Evolutionary conservation across 2,888 invertebrate genomes (phyloP).

Genomic region (Norana najaformis): DNA sequence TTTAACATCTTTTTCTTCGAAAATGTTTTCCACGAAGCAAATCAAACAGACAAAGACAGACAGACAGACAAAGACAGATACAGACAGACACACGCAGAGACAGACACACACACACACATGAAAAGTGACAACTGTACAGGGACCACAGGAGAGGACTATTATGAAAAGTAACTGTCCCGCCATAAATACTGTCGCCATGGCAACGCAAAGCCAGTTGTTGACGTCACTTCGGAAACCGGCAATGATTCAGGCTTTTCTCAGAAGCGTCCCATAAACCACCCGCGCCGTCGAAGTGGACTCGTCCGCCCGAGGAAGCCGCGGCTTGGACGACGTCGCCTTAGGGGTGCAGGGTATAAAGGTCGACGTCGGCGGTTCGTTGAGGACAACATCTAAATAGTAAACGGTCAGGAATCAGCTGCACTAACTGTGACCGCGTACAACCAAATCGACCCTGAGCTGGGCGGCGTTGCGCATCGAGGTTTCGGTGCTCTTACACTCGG

Average conservation of each 20-base stretch:
- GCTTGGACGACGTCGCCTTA: background rate
- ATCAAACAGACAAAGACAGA: background rate
- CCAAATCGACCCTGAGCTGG: background rate
- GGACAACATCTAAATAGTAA: background rate
- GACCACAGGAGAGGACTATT: background rate
- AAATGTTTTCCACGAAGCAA: slow-evolving; percentile 4
- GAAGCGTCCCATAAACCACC: background rate
- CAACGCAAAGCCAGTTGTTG: background rate
- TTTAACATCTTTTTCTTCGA: slow-evolving; percentile 13
- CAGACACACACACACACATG: too few species aligned
- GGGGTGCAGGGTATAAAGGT: background rate
- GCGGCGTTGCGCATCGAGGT: background rate
- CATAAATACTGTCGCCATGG: background rate
- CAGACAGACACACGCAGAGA: background rate
- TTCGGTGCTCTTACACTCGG: background rate
- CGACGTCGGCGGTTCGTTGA: background rate
- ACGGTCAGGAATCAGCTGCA: background rate
- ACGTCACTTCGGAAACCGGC: background rate
- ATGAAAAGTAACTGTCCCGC: slow-evolving; percentile 5
- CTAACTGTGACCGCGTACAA: background rate
- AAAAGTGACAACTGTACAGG: too few species aligned
- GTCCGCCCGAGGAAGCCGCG: background rate
- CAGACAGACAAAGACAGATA: background rate
- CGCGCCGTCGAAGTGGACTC: background rate
- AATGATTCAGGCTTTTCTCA: background rate